Conservation (phyloP, 2,797 vertebrate genomes). For the Podargus strigoides region DNA sequence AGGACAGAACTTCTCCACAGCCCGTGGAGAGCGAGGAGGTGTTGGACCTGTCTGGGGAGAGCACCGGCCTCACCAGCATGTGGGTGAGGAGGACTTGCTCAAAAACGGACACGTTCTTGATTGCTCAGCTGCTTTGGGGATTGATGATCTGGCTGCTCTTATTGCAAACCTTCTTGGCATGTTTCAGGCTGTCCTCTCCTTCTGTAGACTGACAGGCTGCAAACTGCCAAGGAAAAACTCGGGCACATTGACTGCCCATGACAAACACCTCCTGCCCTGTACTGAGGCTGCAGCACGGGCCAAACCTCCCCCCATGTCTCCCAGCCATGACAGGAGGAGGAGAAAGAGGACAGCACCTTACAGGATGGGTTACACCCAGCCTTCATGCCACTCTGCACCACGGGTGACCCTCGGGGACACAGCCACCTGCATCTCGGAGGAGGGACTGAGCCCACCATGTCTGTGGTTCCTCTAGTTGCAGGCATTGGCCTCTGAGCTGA, state of each 20-base stretch:
- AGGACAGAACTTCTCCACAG: not conserved
- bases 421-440: not conserved
- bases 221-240: slow-evolving; percentile 11
- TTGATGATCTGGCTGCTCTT: not conserved
- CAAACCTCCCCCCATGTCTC: not conserved
- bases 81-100: not conserved
- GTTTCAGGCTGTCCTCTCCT: slow-evolving; percentile 22
- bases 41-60: not conserved
- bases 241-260: not conserved
- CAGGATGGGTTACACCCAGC: not conserved
- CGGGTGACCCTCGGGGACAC: not conserved
- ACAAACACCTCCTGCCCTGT: not conserved
- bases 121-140: slow-evolving; percentile 2
- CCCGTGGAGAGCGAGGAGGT: not conserved
- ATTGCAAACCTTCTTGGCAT: not conserved
- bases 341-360: not conserved
- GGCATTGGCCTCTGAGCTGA: slow-evolving; percentile 90
- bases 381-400: not conserved
- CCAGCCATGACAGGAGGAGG: not conserved
- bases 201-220: not conserved
- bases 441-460: not conserved
- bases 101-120: not conserved
- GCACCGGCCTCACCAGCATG: not conserved
- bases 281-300: not conserved
- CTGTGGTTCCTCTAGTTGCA: slow-evolving; percentile 82